Base-by-base conservation (phyloP, 2,797 vertebrate genomes). In the Peromyscus melanophrys region DNA sequence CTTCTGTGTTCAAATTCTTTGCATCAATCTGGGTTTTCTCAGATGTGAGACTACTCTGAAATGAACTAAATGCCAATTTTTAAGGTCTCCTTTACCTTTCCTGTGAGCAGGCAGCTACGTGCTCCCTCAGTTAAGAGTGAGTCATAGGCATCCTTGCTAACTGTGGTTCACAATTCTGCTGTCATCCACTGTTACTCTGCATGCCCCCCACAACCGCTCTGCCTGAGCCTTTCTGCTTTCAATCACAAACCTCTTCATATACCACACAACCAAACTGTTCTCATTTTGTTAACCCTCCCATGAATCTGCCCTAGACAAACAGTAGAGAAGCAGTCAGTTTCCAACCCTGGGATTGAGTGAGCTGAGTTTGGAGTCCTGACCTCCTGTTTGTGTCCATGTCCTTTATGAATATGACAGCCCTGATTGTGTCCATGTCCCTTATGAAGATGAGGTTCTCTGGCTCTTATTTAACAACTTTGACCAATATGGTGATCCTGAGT, bases 151-250 rank as follows among this genome's bases (percentile, higher is more conserved):
- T 69, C 73, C 75, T 69, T 46, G n/a, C 73, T 85, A 82, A 87
- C 89, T 81, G 63, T 27, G 19, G 40, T 14, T 94, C 86, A 19
- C 46, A 31, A 91, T 83, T 93, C 46, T 91, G 77, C 96, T 91
- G 25, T 25, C 61, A 82, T 37, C 89, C 87, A 55, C 55, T 49
- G 31, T 71, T 87, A 83, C 71, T 78, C 96, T 76, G 78, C 29
- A 75, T 55, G 82, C 67, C 78, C 27, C 80, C 83, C 89, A 4
- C 55, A 55, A 3, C 4, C 1, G 69, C 61, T 40, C 94, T 94
- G 96, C 91, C 94, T 52, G 40, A 73, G 65, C 49, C 89, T 75
- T 90, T 75, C 84, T 91, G 69, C 96, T 90, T 97, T 87, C 80
- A 93, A 87, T 92, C 86, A 63, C 75, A 84, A 71, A 83, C 94